Evolutionary conservation across 37 sponge, comb jelly and placozoan species (phyloP), one percentile per base, ranked within the genome.

Genomic region (Beroe ovata): DNA sequence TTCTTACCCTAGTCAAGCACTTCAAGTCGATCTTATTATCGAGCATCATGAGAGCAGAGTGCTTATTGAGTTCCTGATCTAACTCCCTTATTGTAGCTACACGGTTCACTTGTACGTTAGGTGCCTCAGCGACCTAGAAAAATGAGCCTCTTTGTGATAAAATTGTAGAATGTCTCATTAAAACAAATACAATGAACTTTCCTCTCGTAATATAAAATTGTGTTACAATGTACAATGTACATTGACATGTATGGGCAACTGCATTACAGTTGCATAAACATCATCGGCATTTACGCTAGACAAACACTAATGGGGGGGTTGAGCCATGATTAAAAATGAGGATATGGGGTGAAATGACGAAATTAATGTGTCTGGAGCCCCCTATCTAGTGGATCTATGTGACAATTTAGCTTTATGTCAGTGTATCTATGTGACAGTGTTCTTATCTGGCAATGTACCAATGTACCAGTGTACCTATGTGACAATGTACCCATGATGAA

Each of bases 11-110:
- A 4, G 84, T 77, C 25, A 77, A 54, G 23, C 42, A 42, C 84
- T 77, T 77, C 84, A 77, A 35, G 33, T 77, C 84, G 16, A 77
- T 77, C 54, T 77, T 77, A 36, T 36, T 77, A 25, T 77, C 84
- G 16, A 77, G 54, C 84, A 77, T 77, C 54, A 77, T 39, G 47
- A 77, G 84, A 40, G 84, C 84, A 22, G 84, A 77, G 54, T 77
- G 84, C 20, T 42, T 39, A 54, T 77, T 39, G 23, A 77, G 28
- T 23, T 77, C 84, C 28, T 77, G 84, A 39, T 77, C 84, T 29
- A 77, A 40, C 84, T 77, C 84, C 2, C 84, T 22, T 25, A 77
- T 77, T 19, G 84, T 77, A 40, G 54, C 84, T 6, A 77, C 84
- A 42, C 84, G 3, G 84, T 77, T 77, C 28, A 77, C 84, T 77